Percentiles rank a stretch among this genome's conserved stretches.
phyloP scores from a whole-genome alignment of 2,113 vertebrate genomes.

The Lepidothrix coronata region DNA sequence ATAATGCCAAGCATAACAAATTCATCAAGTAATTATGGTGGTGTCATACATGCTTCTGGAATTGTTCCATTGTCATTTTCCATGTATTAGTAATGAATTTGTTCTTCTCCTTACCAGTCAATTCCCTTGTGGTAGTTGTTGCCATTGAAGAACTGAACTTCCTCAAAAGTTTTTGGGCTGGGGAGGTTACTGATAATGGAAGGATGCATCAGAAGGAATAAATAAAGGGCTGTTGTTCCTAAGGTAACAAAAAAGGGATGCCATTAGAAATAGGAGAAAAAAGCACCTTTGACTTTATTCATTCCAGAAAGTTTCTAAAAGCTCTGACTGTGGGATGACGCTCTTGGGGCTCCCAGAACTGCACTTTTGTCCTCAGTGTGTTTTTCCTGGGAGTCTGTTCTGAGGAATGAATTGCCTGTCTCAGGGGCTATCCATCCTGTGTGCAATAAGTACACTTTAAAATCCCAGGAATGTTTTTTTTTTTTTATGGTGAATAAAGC shows the following conservation, averaged over 20 bases:
- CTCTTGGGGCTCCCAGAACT: neutral
- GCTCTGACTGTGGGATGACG: neutral
- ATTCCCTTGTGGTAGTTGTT: conserved; percentile 99
- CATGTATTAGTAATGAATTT: conserved; percentile 15
- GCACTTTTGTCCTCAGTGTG: neutral
- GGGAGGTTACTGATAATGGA: conserved; percentile 95
- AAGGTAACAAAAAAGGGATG: conserved; percentile 30
- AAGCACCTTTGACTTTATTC: neutral
- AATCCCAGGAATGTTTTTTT: neutral
- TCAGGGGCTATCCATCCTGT: neutral
- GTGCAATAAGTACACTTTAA: neutral
- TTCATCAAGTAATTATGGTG: conserved; percentile 45
- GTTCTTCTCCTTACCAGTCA: conserved; percentile 87
- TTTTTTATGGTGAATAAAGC: neutral
- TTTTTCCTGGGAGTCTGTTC: neutral
- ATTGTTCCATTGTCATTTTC: conserved; percentile 38
- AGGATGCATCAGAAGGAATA: conserved; percentile 98
- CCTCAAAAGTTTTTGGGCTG: conserved; percentile 93
- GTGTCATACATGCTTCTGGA: conserved; percentile 38
- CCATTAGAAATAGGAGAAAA: neutral
- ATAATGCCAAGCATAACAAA: conserved; percentile 40
- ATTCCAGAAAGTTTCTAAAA: neutral
- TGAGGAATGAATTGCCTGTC: neutral
- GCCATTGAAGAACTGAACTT: conserved; percentile 98
- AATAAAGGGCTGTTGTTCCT: conserved; percentile 98